Percentiles rank a stretch among this genome's conserved stretches.
Evolutionary conservation across 1,140 invertebrate genomes (phyloP).

Genomic region (Adelges cooleyi): DNA sequence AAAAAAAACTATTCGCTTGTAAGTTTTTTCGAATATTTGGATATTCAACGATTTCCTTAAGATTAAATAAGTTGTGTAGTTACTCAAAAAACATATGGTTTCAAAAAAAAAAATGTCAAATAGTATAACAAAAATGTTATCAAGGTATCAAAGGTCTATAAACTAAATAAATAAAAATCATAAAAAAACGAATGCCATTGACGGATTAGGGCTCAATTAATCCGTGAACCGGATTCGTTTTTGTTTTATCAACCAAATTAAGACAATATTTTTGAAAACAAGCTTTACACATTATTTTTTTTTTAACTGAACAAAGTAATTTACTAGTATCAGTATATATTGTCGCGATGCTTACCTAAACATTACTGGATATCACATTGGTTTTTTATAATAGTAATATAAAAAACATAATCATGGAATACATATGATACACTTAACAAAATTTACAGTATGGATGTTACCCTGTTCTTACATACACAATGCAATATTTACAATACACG

Average conservation of each 20-base stretch:
- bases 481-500: no score
- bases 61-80: no score
- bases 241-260: neutral
- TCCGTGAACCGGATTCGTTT: constrained; percentile 26
- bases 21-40: no score
- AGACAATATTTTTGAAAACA: neutral
- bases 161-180: no score
- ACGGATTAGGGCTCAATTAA: constrained; percentile 28
- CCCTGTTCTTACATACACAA: constrained; percentile 11
- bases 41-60: no score
- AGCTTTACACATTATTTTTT: constrained; percentile 9
- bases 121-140: no score
- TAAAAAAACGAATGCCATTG: constrained; percentile 27
- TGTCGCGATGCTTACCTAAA: constrained; percentile 24
- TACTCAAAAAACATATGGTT: no score
- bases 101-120: no score
- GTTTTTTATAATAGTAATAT: neutral
- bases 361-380: no score
- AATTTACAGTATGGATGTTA: constrained; percentile 25
- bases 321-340: constrained; percentile 7
- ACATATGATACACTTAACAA: neutral
- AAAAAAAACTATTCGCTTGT: no score
- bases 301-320: neutral
- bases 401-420: constrained; percentile 13
- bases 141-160: no score